These are phyloP conservation scores for Microcebus lehilahytsara DNA, from an alignment of 2,113 vertebrate genomes.

Conservation along the genomic window DNA sequence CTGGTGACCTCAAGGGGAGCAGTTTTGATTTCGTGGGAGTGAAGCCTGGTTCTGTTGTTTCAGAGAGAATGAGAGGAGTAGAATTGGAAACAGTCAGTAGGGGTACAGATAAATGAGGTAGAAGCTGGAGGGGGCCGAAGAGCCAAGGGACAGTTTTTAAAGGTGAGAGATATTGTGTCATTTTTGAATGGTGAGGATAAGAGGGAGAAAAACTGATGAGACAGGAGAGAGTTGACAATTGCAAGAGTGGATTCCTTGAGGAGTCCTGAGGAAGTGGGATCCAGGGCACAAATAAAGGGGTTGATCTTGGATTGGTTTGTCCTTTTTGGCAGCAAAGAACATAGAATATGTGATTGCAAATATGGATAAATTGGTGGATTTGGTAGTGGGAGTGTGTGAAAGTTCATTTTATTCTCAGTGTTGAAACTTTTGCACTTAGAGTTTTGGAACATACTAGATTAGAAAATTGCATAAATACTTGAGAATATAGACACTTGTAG, in stretches of 20 bases:
- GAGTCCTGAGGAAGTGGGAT: not conserved
- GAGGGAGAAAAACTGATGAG: not conserved
- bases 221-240: not conserved
- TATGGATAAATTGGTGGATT: not conserved
- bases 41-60: not conserved
- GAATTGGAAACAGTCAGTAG: not conserved
- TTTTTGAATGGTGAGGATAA: not conserved
- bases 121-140: not conserved
- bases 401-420: not conserved
- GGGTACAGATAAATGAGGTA: not conserved
- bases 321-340: not conserved
- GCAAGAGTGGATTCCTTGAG: not conserved
- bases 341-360: not conserved
- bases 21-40: not conserved
- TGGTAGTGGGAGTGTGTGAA: not conserved
- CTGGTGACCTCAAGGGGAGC: not conserved
- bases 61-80: not conserved
- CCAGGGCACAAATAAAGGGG: not conserved
- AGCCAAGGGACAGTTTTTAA: not conserved
- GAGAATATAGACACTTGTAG: not conserved
- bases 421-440: constrained; percentile 15
- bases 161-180: not conserved
- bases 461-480: not conserved
- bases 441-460: not conserved
- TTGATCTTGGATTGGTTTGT: not conserved